Percentiles rank a stretch among this genome's conserved stretches.
Conservation (phyloP, 2,113 vertebrate genomes). For the Arvicanthis niloticus region DNA sequence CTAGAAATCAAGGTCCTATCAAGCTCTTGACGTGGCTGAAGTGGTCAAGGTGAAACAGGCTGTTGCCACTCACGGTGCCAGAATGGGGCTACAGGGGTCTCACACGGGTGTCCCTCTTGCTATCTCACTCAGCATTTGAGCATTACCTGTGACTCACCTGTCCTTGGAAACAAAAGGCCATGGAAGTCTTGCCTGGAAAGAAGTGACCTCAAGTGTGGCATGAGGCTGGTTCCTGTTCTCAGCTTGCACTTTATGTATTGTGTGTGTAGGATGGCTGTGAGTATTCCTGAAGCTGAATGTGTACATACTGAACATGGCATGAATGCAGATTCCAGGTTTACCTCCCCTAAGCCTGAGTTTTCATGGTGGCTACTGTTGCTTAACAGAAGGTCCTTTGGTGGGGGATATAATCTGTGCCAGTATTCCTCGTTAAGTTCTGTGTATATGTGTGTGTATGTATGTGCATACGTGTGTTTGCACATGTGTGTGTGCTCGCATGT, state of each 20-base stretch:
- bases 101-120: not conserved
- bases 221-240: not conserved
- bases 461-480: not conserved
- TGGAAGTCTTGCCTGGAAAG: accelerated
- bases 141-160: not conserved
- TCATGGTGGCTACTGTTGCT: too few species aligned
- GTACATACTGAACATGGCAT: not conserved
- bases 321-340: not conserved
- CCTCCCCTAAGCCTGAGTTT: not conserved
- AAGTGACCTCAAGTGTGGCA: not conserved
- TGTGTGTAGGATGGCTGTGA: not conserved
- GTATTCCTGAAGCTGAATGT: not conserved
- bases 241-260: not conserved
- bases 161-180: too few species aligned
- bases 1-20: not conserved
- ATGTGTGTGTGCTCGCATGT: not conserved
- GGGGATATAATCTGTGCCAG: not conserved
- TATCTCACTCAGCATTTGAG: not conserved
- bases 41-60: not conserved
- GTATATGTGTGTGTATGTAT: not conserved
- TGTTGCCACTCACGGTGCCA: accelerated
- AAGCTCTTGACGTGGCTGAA: not conserved
- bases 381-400: accelerated
- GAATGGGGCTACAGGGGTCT: not conserved
- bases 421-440: not conserved